Percentiles rank a stretch among this genome's conserved stretches.
Conservation (phyloP, 2,888 invertebrate species). For the Drosophila formosana region DNA sequence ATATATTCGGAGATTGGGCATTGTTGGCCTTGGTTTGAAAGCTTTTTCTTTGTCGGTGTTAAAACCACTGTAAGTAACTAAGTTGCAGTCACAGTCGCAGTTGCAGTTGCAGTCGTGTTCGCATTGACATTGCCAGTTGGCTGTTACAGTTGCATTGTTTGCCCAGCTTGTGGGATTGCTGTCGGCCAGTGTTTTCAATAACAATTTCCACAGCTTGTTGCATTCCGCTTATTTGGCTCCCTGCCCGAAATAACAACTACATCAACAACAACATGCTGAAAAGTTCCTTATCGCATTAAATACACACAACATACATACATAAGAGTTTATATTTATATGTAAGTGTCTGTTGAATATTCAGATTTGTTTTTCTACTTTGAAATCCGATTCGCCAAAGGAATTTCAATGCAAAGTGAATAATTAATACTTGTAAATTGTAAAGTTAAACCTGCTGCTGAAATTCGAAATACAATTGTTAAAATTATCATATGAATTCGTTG, state of each 20-base stretch:
- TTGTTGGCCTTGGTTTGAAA: slow-evolving; percentile 63
- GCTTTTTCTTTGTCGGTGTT: slow-evolving; percentile 55
- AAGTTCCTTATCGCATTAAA: slow-evolving; percentile 57
- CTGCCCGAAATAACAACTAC: not conserved
- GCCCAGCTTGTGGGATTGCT: slow-evolving; percentile 22
- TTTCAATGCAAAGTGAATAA: slow-evolving; percentile 50
- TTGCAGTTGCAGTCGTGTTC: slow-evolving; percentile 26
- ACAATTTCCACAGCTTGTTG: slow-evolving; percentile 66
- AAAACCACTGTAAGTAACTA: slow-evolving; percentile 75
- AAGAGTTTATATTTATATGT: not conserved
- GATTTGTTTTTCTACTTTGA: slow-evolving; percentile 52
- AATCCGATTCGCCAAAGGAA: slow-evolving; percentile 40
- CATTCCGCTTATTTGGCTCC: slow-evolving; percentile 15
- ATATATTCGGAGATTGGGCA: slow-evolving; percentile 67
- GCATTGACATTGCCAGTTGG: slow-evolving; percentile 6
- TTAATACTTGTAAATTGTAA: slow-evolving; percentile 32
- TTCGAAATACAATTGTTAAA: slow-evolving; percentile 10
- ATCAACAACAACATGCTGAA: slow-evolving; percentile 18
- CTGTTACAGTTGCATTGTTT: slow-evolving; percentile 38
- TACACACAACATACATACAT: slow-evolving; percentile 15
- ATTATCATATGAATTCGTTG: slow-evolving; percentile 20
- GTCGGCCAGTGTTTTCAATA: slow-evolving; percentile 48
- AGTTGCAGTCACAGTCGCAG: slow-evolving; percentile 60
- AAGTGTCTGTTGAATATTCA: slow-evolving; percentile 53
- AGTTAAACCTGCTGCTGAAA: slow-evolving; percentile 15